Conservation (phyloP, 1,140 invertebrate species). For the Drosophila navojoa region DNA sequence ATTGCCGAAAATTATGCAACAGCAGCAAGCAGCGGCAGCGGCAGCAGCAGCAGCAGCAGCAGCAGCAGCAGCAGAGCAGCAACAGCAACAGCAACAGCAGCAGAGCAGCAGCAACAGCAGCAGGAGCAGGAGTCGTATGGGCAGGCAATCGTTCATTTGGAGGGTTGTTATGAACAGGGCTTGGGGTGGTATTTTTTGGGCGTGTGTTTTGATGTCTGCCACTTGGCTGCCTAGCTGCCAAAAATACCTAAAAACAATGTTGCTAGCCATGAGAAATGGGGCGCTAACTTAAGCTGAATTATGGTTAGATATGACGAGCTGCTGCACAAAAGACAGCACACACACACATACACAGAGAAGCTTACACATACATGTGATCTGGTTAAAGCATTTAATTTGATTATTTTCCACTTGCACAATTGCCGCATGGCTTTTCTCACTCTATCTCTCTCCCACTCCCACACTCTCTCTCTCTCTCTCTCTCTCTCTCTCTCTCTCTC, state of each 20-base stretch:
- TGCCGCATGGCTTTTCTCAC: conserved; percentile 55
- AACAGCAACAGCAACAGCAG: conserved; percentile 3
- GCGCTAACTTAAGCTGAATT: conserved; percentile 37
- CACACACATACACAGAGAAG: not conserved
- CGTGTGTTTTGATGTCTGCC: conserved; percentile 79
- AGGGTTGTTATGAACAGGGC: conserved; percentile 28
- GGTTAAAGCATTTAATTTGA: conserved; percentile 69
- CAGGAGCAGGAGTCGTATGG: not conserved
- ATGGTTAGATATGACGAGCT: conserved; percentile 33
- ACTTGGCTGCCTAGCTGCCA: conserved; percentile 60
- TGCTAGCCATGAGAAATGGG: conserved; percentile 2
- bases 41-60: not conserved
- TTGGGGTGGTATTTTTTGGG: conserved; percentile 15
- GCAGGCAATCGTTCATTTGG: conserved; percentile 11
- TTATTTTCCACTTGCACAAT: conserved; percentile 69
- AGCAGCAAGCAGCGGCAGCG: conserved; percentile 37
- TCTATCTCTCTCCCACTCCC: conserved; percentile 3
- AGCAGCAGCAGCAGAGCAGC: conserved; percentile 1
- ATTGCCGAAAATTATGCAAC: conserved; percentile 82
- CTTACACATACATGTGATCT: conserved; percentile 1
- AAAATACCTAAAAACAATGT: conserved; percentile 11
- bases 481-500: too few relatives aligned
- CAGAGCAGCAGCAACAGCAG: not conserved
- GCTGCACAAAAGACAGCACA: conserved; percentile 1
- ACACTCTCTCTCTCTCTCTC: not conserved